Evolutionary conservation across 2,797 vertebrate species (phyloP), one percentile per base, ranked within the genome.

Genomic region (Lutjanus argentimaculatus): DNA sequence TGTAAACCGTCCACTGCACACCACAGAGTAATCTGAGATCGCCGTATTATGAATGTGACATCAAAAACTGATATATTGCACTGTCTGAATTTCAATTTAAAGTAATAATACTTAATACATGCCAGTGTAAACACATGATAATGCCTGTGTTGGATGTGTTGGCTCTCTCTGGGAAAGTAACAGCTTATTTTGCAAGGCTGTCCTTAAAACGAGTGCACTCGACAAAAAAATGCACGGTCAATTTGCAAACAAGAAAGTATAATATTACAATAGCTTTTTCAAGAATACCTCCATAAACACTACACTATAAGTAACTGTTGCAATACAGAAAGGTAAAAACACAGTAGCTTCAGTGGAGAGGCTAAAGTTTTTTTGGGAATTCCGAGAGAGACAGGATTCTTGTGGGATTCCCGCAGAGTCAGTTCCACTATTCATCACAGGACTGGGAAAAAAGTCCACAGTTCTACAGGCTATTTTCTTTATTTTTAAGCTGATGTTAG

Each of bases 21-120:
- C 64, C 43, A 48, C 55, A 59, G 11, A 45, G 36, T 66, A 22
- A 83, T 77, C 6, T 52, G 21, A 70, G 40, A 77, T 46, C 5
- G 7, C 14, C 2, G 40, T 62, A 19, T 59, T 75, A 48, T 46
- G 22, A 65, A 67, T 68, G 22, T 30, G 57, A 48, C 0, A 45
- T 58, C 48, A 58, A 74, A 46, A 68, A 52, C 1, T 16, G 12
- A 67, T 62, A 43, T 36, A 36, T 48, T 51, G 22, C 16, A 12
- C 15, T 57, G 40, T 15, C 51, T 55, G 55, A 63, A 57, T 64
- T 67, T 30, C 25, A 30, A 30, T 30, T 4, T 30, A 30, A 30
- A 19, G 11, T 62, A 48, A 76, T 64, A 67, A 70, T 21, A 55
- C 25, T 55, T 42, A 5, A 63, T 16, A n/a, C 42, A 46, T 22